Percentiles rank a stretch among this genome's conserved stretches.
Evolutionary conservation across 92 coral and sea anemone species (phyloP).

Genomic region (Actinernus sp.): DNA sequence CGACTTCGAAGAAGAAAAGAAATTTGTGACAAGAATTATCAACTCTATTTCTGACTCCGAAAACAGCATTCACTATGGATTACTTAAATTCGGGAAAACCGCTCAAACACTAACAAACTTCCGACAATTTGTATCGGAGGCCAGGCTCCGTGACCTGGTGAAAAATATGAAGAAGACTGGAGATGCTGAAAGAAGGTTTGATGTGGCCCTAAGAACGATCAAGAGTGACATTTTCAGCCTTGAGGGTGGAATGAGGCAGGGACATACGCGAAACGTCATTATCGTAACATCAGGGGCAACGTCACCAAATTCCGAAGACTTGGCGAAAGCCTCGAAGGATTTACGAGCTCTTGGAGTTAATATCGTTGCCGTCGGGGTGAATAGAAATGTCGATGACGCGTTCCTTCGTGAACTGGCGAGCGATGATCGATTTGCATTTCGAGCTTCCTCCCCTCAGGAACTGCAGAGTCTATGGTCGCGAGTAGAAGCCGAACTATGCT

Average conservation of each 20-base stretch:
- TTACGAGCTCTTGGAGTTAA: constrained; percentile 62
- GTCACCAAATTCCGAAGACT: constrained; percentile 35
- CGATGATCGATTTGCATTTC: constrained; percentile 33
- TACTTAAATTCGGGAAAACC: constrained; percentile 36
- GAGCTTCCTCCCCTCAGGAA: constrained; percentile 37
- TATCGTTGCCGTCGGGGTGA: constrained; percentile 69
- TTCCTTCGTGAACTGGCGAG: constrained; percentile 62
- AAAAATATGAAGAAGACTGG: constrained; percentile 22
- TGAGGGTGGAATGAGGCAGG: constrained; percentile 65
- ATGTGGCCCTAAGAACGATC: constrained; percentile 35
- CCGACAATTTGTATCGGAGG: constrained; percentile 25
- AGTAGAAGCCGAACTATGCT: constrained; percentile 26
- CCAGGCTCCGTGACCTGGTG: constrained; percentile 4
- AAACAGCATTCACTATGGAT: constrained; percentile 53
- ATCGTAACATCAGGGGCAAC: constrained; percentile 58
- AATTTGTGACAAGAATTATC: constrained; percentile 29
- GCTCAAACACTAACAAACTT: constrained; percentile 36
- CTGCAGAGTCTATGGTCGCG: constrained; percentile 24
- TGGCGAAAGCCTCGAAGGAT: constrained; percentile 39
- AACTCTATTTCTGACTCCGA: constrained; percentile 53
- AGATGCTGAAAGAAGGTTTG: constrained; percentile 35
- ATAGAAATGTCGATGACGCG: constrained; percentile 32
- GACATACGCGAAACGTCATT: constrained; percentile 43
- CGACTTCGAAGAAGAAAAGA: constrained; percentile 42
- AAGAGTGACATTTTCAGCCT: constrained; percentile 53